Conservation (phyloP, 2,113 vertebrate species). For the Piaya cayana region DNA sequence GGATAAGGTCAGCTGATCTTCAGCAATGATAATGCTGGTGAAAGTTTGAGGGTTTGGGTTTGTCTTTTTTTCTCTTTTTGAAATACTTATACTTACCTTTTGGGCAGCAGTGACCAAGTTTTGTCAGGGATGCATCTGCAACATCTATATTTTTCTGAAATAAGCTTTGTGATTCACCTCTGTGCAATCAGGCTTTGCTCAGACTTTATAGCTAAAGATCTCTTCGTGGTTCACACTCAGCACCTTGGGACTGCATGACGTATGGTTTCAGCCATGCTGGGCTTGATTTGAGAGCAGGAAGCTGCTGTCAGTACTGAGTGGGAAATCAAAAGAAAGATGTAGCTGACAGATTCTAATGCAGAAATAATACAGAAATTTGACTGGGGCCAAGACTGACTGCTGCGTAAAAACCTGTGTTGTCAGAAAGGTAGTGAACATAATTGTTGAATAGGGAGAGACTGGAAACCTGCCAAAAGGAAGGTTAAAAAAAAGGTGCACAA, state of each 20-base stretch:
- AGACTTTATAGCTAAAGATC: background rate
- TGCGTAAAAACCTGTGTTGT: background rate
- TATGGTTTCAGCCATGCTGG: background rate
- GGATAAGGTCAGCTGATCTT: background rate
- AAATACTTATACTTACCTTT: background rate
- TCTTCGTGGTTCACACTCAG: background rate
- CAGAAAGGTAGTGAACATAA: background rate
- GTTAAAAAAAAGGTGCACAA: fast-evolving
- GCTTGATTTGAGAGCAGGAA: background rate
- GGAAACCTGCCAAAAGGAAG: background rate
- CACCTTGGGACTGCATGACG: background rate
- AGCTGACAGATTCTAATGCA: background rate
- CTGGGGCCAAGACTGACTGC: background rate
- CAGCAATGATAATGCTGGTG: background rate
- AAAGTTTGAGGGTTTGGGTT: background rate
- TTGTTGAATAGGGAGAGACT: background rate
- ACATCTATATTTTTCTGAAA: background rate
- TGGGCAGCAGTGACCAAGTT: background rate
- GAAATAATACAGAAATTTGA: background rate
- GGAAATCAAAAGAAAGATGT: background rate
- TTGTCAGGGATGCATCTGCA: background rate
- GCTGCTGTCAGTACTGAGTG: background rate
- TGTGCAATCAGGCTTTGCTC: background rate
- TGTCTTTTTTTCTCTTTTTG: background rate
- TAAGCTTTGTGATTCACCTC: background rate